Conservation (phyloP, 2,888 invertebrate genomes). For the Dasypolia templi region DNA sequence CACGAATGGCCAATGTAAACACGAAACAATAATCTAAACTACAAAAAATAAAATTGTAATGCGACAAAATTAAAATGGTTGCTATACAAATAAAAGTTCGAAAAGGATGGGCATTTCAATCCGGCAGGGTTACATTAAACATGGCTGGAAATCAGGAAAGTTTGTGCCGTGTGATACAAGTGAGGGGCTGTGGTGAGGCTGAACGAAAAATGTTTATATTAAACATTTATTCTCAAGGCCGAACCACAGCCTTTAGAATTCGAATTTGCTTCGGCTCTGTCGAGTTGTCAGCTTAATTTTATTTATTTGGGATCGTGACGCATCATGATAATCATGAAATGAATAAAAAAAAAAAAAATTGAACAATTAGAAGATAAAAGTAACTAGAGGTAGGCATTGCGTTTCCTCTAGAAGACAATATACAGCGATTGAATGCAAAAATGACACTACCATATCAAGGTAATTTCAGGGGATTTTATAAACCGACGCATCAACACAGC, state of each 20-base stretch:
- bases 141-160: constrained; percentile 47
- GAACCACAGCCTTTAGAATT: constrained; percentile 61
- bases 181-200: constrained; percentile 57
- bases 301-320: neutral
- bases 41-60: constrained; percentile 76
- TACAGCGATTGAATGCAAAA: constrained; percentile 3
- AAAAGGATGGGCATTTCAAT: constrained; percentile 60
- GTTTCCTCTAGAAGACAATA: constrained; percentile 21
- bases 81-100: constrained; percentile 73
- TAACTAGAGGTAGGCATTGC: constrained; percentile 28
- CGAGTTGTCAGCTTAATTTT: constrained; percentile 64
- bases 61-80: constrained; percentile 76
- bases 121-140: constrained; percentile 54
- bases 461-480: neutral
- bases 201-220: constrained; percentile 37
- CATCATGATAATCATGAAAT: neutral
- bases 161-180: constrained; percentile 63
- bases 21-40: constrained; percentile 80
- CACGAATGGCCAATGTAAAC: constrained; percentile 84
- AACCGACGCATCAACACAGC: constrained; percentile 74
- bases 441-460: neutral
- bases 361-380: neutral
- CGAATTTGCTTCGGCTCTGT: constrained; percentile 65
- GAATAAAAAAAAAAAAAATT: constrained; percentile 4
- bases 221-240: constrained; percentile 56